Conservation (phyloP, 53 echinoderm and acorn worm genomes). For the Arbacia lixula region DNA sequence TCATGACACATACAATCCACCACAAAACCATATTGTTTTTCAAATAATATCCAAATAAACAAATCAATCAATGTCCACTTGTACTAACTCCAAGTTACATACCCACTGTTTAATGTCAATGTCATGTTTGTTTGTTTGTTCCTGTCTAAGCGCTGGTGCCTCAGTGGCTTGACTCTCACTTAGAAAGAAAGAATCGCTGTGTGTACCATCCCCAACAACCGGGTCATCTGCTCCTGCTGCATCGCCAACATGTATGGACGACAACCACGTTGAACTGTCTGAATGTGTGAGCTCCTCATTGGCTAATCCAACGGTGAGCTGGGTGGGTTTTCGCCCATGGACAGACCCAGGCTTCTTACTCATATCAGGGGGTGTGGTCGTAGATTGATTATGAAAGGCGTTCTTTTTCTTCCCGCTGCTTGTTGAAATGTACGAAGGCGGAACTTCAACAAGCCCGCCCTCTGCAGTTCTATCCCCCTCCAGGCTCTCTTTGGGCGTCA, state of each 20-base stretch:
- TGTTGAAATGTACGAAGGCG: constrained; percentile 34
- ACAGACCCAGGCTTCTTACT: not conserved
- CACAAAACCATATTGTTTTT: too few relatives aligned
- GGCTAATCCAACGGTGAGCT: too few relatives aligned
- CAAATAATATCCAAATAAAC: too few relatives aligned
- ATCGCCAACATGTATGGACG: not conserved
- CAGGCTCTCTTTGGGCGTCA: constrained; percentile 46
- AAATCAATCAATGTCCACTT: too few relatives aligned
- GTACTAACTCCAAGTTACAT: too few relatives aligned
- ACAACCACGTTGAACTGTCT: not conserved
- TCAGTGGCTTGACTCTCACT: constrained; percentile 5
- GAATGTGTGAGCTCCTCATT: too few relatives aligned
- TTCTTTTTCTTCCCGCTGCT: constrained; percentile 14
- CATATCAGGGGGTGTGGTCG: not conserved
- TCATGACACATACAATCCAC: too few relatives aligned
- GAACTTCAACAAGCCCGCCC: constrained; percentile 31
- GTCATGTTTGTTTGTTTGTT: too few relatives aligned
- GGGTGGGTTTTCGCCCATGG: too few relatives aligned
- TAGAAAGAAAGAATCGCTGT: constrained; percentile 33
- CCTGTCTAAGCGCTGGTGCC: too few relatives aligned
- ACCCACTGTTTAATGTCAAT: too few relatives aligned
- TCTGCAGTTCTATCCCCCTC: constrained; percentile 10
- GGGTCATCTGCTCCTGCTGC: not conserved
- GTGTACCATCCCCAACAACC: not conserved
- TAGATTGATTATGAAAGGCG: constrained; percentile 2